These are phyloP conservation scores for Cantharis nigra DNA, from an alignment of 2,888 invertebrate genomes.

Conservation along the genomic window DNA sequence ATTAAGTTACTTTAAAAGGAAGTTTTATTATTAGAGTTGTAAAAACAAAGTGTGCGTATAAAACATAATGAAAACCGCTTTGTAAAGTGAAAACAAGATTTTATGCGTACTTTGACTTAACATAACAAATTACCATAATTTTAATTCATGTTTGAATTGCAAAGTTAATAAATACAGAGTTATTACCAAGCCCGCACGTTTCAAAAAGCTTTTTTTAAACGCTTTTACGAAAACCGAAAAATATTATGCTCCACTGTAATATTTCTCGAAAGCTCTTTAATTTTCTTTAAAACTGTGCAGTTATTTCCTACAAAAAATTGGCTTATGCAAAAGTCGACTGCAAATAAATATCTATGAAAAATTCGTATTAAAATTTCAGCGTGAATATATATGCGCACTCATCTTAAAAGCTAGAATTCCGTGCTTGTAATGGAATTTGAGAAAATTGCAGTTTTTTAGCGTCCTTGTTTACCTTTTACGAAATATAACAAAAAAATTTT, in stretches of 20 bases:
- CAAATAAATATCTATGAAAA: constrained; percentile 24
- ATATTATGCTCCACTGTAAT: not conserved
- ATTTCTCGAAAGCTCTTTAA: constrained; percentile 7
- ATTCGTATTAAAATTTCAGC: constrained; percentile 37
- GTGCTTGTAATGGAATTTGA: constrained; percentile 39
- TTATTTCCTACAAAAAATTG: constrained; percentile 2
- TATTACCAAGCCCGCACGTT: not conserved
- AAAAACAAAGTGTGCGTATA: constrained; percentile 5
- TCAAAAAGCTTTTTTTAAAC: not conserved
- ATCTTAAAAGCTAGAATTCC: constrained; percentile 37
- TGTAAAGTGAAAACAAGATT: constrained; percentile 15
- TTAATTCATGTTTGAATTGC: not conserved
- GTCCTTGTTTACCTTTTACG: constrained; percentile 23
- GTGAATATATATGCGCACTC: constrained; percentile 35
- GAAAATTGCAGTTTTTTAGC: constrained; percentile 36
- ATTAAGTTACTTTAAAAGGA: not conserved
- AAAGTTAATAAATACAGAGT: not conserved
- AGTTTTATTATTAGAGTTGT: not conserved
- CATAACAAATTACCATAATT: constrained; percentile 19
- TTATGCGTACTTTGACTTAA: constrained; percentile 16
- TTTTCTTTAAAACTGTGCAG: constrained; percentile 2
- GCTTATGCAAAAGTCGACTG: constrained; percentile 8
- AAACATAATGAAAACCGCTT: constrained; percentile 11
- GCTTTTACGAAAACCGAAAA: not conserved
- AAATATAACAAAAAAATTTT: not conserved